A percentile compares a stretch with the other conserved stretches of the same genome.
These are phyloP conservation scores for Varanus komodoensis DNA, from an alignment of 2,113 vertebrate genomes.

Conservation along the genomic window DNA sequence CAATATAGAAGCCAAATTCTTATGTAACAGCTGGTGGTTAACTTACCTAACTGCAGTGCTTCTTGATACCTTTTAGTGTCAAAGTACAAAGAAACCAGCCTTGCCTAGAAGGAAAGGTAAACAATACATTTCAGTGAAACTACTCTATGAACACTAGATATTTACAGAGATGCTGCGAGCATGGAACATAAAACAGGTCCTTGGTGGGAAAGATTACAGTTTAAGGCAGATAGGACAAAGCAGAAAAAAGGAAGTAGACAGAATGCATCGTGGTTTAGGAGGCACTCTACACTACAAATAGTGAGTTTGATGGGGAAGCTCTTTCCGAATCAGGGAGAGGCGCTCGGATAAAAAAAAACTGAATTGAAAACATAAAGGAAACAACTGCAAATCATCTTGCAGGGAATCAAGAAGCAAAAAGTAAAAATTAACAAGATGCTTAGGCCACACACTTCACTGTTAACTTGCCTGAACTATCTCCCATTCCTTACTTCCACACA, in stretches of 20 bases:
- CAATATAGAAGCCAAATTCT: neutral
- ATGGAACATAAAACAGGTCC: neutral
- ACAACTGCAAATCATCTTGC: neutral
- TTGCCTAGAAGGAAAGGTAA: constrained; percentile 84
- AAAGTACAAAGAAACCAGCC: constrained; percentile 96
- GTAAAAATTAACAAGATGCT: neutral
- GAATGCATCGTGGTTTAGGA: neutral
- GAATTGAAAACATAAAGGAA: neutral
- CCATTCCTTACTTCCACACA: neutral
- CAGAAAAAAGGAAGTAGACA: neutral
- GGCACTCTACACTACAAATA: neutral
- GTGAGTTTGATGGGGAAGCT: neutral
- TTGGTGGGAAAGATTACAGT: neutral
- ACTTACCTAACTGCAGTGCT: constrained; percentile 94
- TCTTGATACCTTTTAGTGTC: constrained; percentile 98
- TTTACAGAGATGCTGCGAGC: neutral
- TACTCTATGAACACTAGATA: constrained; percentile 30
- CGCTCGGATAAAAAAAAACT: neutral
- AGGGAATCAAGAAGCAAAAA: neutral
- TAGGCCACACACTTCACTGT: neutral
- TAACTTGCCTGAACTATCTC: neutral
- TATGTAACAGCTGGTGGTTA: constrained; percentile 50
- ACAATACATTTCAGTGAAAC: constrained; percentile 57
- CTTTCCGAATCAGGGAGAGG: too few relatives aligned
- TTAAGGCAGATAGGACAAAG: neutral